Evolutionary conservation across 2,888 invertebrate species (phyloP), one percentile per base, ranked within the genome.

Genomic region (Dioctria linearis): DNA sequence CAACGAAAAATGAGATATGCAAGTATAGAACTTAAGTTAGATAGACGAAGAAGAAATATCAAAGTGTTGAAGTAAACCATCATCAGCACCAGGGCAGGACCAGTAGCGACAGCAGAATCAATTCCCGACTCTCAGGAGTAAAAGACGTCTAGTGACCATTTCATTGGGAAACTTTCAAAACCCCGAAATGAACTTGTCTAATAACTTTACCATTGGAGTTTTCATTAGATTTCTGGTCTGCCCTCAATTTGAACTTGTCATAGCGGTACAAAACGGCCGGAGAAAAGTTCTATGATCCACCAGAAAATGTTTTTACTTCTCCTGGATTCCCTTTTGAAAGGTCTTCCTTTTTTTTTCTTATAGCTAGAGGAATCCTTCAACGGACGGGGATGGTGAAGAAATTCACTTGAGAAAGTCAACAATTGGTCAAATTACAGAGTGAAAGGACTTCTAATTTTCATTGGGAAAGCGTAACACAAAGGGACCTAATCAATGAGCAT

Each of bases 221-320:
- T 81, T 79, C 80, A 81, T 81, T 81, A 80, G 81, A 81, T 81
- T 81, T 80, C 81, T 81, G 76, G 78, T 81, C 78, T 46, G 76
- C 57, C 79, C 57, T 59, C 59, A 75, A 75, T 75, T 59, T 57
- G 75, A 75, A 61, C 75, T 43, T 75, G 54, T 54, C 54, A 51
- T 40, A 39, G 40, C 37, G 37, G 40, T 5, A 42, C 75, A 43
- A 57, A 43, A 59, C 42, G 75, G 59, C 46, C 59, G 25, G 25
- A 51, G 46, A 57, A 61, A 61, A 75, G 40, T 75, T 75, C 75
- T 75, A 61, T 61, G 61, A 75, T 59, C 37, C 61, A 75, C 46
- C 61, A 75, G 57, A 75, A 57, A 75, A 59, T 75, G 54, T 54
- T 71, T 71, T 71, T 71, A 51, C 51, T 49, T 54, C 40, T 71